phyloP scores from a whole-genome alignment of 2,113 vertebrate genomes.

The Bubo scandiacus region DNA sequence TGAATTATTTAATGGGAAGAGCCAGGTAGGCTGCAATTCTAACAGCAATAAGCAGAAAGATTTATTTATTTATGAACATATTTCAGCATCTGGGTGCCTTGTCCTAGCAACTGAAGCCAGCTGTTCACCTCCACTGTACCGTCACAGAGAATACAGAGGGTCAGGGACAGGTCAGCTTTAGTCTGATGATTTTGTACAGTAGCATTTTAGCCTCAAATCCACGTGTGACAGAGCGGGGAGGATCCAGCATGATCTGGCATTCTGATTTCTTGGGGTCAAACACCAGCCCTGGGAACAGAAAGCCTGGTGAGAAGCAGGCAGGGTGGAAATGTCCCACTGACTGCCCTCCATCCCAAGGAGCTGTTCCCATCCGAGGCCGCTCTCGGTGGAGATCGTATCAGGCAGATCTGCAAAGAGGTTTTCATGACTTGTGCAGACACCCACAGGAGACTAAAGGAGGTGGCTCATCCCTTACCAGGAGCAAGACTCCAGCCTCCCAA shows the following conservation, averaged over 20 bases:
- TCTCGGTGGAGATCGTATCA: fast-evolving
- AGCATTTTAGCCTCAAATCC: neutral
- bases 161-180: neutral
- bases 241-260: fast-evolving
- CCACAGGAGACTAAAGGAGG: neutral
- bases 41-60: neutral
- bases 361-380: neutral
- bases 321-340: neutral
- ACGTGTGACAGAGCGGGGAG: neutral
- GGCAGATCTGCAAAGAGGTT: neutral
- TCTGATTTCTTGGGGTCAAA: neutral
- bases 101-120: neutral
- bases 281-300: neutral
- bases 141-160: neutral
- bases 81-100: neutral
- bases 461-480: neutral
- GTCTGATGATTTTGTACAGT: neutral
- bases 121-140: neutral
- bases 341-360: neutral
- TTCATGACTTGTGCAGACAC: neutral
- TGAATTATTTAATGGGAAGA: neutral
- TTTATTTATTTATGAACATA: slow-evolving; percentile 13
- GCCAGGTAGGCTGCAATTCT: slow-evolving; percentile 23
- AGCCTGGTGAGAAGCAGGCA: neutral
- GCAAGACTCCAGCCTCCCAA: neutral